These are phyloP conservation scores for Montipora efflorescens DNA, from an alignment of 64 coral and sea anemone species.

Conservation along the genomic window DNA sequence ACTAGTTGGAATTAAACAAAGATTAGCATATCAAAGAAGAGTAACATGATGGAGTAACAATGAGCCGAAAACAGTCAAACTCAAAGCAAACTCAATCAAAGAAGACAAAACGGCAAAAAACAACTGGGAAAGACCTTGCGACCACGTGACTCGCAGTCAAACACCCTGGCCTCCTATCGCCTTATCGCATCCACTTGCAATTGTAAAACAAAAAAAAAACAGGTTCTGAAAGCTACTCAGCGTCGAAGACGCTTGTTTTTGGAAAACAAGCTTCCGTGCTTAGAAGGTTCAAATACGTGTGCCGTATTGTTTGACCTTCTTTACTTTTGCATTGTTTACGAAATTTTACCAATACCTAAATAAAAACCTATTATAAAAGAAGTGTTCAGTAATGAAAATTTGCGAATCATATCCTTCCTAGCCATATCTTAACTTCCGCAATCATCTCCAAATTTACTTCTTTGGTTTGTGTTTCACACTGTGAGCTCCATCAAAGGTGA, in stretches of 20 bases:
- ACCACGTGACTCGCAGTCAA: slow-evolving; percentile 12
- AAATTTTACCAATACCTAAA: slow-evolving; percentile 93
- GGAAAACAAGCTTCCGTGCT: slow-evolving; percentile 74
- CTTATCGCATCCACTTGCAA: slow-evolving; percentile 8
- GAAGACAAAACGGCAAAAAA: slow-evolving; percentile 28
- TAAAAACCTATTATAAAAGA: slow-evolving; percentile 80
- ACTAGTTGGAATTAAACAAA: slow-evolving; percentile 81
- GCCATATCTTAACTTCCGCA: slow-evolving; percentile 81
- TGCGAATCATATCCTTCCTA: slow-evolving; percentile 80
- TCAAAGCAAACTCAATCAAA: slow-evolving; percentile 61
- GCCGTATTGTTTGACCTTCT: slow-evolving; percentile 76
- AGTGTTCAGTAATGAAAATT: slow-evolving; percentile 86
- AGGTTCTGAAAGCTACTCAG: slow-evolving; percentile 33
- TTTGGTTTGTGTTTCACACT: slow-evolving; percentile 79
- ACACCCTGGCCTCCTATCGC: not conserved
- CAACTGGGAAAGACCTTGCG: slow-evolving; percentile 1
- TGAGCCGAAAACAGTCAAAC: slow-evolving; percentile 13
- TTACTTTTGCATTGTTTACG: slow-evolving; percentile 86
- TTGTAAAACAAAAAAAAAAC: not conserved
- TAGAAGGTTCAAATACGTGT: slow-evolving; percentile 60
- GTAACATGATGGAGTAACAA: slow-evolving; percentile 75
- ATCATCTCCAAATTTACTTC: slow-evolving; percentile 93
- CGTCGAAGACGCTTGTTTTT: slow-evolving; percentile 35
- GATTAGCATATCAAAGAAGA: slow-evolving; percentile 87
- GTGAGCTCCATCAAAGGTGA: slow-evolving; percentile 76